Conservation (phyloP, 2,888 invertebrate genomes). For the Pherbina coryleti region DNA sequence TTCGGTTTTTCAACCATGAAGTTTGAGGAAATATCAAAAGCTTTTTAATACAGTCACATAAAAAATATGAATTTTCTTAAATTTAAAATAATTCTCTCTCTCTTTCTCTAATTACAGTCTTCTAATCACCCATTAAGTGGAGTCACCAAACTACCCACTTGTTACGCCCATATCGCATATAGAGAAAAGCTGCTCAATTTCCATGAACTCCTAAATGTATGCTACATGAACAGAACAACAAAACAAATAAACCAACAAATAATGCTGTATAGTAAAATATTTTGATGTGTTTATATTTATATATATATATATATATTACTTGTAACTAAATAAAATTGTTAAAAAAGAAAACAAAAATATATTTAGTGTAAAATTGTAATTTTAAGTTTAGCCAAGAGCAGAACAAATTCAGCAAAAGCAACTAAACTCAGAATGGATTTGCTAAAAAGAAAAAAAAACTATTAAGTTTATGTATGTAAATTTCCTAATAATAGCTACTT, state of each 20-base stretch:
- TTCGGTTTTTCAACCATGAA: too few species aligned
- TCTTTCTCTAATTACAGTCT: not conserved
- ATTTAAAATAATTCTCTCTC: not conserved
- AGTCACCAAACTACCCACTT: not conserved
- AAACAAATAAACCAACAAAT: not conserved
- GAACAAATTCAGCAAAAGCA: not conserved
- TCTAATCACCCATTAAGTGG: not conserved
- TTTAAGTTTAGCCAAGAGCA: not conserved
- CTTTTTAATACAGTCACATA: too few species aligned
- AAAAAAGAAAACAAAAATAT: too few species aligned
- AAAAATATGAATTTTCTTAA: too few species aligned
- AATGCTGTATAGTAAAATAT: not conserved
- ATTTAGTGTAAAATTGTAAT: not conserved
- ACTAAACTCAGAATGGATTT: not conserved
- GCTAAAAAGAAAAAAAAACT: not conserved
- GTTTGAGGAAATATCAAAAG: too few species aligned
- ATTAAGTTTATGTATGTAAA: not conserved
- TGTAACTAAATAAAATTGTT: not conserved
- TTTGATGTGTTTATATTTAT: not conserved
- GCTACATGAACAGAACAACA: not conserved
- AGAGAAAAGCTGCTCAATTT: not conserved
- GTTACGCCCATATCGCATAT: not conserved
- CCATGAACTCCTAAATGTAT: not conserved
- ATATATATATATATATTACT: not conserved
- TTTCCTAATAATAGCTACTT: not conserved